Evolutionary conservation across 1,140 invertebrate species (phyloP), one percentile per base, ranked within the genome.

Genomic region (Eriocheir sinensis): DNA sequence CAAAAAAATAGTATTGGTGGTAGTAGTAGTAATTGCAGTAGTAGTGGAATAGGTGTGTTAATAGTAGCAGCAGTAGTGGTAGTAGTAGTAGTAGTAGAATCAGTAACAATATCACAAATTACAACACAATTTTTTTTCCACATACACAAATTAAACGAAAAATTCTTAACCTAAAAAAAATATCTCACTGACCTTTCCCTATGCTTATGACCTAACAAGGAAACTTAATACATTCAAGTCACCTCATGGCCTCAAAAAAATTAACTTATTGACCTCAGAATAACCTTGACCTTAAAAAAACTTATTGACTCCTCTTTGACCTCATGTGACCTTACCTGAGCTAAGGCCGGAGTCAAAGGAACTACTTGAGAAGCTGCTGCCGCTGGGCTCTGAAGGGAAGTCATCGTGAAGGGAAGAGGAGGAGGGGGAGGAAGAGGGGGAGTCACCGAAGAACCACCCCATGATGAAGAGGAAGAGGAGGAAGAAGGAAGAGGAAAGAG

Each of bases 391-490:
- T 30, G 86, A 41, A n/a, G 40, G 12, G 6, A 89, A 53, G 88
- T n/a, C 53, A 30, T 44, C 9, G 2, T 89, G 41, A 34, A 17
- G 53, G n/a, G 40, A 21, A 27, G 41, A 32, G n/a, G n/a, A 0
- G 41, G 3, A 32, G 6, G 17, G 12, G 27, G 88, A 32, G 41
- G 48, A 41, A 0, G 41, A 53, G 44, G 88, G 32, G 53, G 41
- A 32, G 40, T 89, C 88, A 12, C 88, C 88, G 41, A 89, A 89
- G 2, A 89, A 89, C 88, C 88, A 89, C 27, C 88, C 88, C 88
- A 89, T 89, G 60, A 17, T 72, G 60, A n/a, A 1, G 8, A n/a
- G n/a, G 27, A 21, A n/a, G n/a, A n/a, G 60, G 1, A n/a, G n/a
- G 27, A n/a, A 72, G 8, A n/a, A n/a, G 60, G 60, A 72, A 72